These are phyloP conservation scores for Sakesphorus luctuosus DNA, from an alignment of 2,113 vertebrate species.

Conservation along the genomic window DNA sequence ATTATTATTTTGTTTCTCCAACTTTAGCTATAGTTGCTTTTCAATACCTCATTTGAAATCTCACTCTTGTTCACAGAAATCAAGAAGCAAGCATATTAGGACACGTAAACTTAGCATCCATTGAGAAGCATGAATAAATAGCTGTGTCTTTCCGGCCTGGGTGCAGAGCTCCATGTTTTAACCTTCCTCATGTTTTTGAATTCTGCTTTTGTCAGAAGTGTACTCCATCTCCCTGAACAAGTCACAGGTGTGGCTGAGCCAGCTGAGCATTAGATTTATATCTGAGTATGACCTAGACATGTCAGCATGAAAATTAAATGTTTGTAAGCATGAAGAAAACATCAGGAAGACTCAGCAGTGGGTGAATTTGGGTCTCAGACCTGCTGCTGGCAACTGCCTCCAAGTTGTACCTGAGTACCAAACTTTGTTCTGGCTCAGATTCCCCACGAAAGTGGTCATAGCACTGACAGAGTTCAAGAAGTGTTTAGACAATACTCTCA, in stretches of 20 bases:
- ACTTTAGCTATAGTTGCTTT: background rate
- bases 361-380: background rate
- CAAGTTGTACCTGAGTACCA: background rate
- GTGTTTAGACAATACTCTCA: no score
- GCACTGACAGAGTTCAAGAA: no score
- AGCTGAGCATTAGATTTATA: background rate
- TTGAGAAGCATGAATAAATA: background rate
- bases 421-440: background rate
- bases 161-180: background rate
- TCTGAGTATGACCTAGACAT: background rate
- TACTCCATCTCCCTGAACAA: background rate
- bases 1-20: conserved; percentile 1
- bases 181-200: background rate
- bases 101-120: background rate
- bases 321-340: background rate
- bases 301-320: background rate
- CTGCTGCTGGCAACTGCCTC: background rate
- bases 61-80: background rate
- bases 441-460: no score
- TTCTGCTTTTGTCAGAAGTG: background rate
- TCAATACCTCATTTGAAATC: background rate
- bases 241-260: background rate
- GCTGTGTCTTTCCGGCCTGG: background rate
- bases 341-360: background rate
- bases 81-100: background rate